Evolutionary conservation across 92 coral and sea anemone species (phyloP), one percentile per base, ranked within the genome.

Genomic region (Phenganax marumi): DNA sequence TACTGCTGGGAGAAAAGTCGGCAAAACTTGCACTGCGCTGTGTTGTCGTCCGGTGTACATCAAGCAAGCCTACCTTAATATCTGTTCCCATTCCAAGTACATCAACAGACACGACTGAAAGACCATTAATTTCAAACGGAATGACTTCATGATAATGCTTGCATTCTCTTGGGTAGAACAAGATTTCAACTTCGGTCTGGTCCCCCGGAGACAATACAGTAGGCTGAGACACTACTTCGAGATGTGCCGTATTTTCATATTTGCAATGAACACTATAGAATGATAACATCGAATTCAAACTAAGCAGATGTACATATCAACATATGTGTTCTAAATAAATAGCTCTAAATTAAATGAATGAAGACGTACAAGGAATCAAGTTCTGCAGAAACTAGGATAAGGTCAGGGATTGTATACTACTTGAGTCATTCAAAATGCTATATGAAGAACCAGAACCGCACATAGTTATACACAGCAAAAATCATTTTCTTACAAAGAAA

Each of bases 51-150:
- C 5, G 43, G 43, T 33, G 43, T 33, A 33, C 43, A 33, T 33
- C 43, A 33, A 33, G 2, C 61, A 72, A 54, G 79, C 84, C 11
- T 80, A 95, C 98, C 96, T 92, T 95, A 93, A 95, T 91, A 52
- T 92, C 97, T 50, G 98, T 92, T 43, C 98, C 98, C 70, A 90
- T 93, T 53, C 98, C 98, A 23, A 81, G 75, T 49, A 90, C 80
- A 80, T 92, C 98, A 19, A 95, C 98, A 69, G 90, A 90, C 96
- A 95, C 86, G 58, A 88, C 87, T 17, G 98, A 95, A 77, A 95
- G 90, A 57, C 98, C 98, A 74, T 95, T 95, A 88, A 95, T 92
- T 89, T 95, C 98, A 84, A 95, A 95, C 26, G 97, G 97, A 23
- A 95, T 89, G 24, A 82, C 80, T 90, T 93, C 89, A 33, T 92